A percentile compares a stretch with the other conserved stretches of the same genome.
phyloP scores from a whole-genome alignment of 2,888 invertebrate species.

The Epinotia nisella region DNA sequence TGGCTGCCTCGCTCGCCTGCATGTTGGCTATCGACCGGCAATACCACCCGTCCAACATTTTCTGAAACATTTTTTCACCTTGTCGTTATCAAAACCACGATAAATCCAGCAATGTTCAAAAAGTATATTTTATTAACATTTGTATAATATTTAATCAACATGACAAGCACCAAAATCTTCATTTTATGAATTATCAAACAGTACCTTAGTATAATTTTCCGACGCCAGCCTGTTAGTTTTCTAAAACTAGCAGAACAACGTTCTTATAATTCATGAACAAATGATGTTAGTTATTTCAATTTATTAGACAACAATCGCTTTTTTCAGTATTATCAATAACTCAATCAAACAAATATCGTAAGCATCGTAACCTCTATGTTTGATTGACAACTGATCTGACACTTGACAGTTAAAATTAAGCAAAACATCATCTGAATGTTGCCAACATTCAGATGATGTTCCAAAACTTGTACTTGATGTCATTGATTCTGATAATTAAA shows the following conservation, averaged over 20 bases:
- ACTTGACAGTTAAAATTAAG: neutral
- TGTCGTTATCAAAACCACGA: neutral
- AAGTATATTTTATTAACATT: neutral
- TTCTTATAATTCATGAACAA: neutral
- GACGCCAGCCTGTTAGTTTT: conserved; percentile 68
- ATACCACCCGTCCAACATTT: conserved; percentile 94
- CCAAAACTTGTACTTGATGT: neutral
- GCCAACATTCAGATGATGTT: neutral
- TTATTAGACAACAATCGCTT: neutral
- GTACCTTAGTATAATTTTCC: conserved; percentile 79
- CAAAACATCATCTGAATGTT: too few relatives aligned
- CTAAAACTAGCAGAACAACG: conserved; percentile 12
- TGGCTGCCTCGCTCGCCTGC: conserved; percentile 83
- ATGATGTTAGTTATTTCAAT: neutral
- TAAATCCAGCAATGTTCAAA: neutral
- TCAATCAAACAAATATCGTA: conserved; percentile 24
- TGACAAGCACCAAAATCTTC: neutral
- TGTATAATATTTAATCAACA: neutral
- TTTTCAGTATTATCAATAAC: neutral
- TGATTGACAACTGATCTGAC: conserved; percentile 10
- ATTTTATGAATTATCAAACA: conserved; percentile 7
- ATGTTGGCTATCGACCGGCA: conserved; percentile 92
- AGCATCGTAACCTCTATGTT: conserved; percentile 21
- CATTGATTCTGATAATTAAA: neutral
- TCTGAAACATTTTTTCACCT: conserved; percentile 58